A percentile compares a stretch with the other conserved stretches of the same genome.
These are phyloP conservation scores for Ylistrum balloti DNA, from an alignment of 1,140 invertebrate genomes.

Conservation along the genomic window DNA sequence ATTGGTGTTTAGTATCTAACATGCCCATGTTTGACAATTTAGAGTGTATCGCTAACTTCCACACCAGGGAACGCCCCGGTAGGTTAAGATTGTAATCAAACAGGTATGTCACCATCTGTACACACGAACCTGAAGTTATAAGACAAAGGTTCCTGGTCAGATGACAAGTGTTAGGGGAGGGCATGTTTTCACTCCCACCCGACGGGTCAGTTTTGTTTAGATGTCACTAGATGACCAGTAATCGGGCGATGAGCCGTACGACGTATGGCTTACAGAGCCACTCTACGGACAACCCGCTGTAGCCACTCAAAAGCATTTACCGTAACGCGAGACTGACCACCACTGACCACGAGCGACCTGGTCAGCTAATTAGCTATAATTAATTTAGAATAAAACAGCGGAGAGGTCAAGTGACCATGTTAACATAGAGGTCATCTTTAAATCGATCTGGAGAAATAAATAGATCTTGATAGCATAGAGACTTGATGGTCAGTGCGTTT, in stretches of 20 bases:
- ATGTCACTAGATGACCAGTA: conserved; percentile 49
- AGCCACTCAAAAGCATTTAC: conserved; percentile 23
- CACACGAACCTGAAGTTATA: not conserved
- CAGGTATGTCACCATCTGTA: conserved; percentile 30
- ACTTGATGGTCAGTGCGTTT: not conserved
- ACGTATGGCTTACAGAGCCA: too few species aligned
- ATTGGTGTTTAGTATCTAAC: too few species aligned
- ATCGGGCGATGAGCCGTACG: not conserved
- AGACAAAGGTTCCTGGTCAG: not conserved
- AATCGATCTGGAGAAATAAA: not conserved
- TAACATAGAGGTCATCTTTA: not conserved
- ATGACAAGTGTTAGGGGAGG: conserved; percentile 47
- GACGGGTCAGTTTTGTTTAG: conserved; percentile 49
- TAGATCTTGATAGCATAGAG: not conserved
- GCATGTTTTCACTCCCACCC: conserved; percentile 48
- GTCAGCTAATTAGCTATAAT: conserved; percentile 35
- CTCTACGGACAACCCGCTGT: conserved; percentile 9
- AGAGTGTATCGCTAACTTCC: too few species aligned
- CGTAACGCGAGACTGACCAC: not conserved
- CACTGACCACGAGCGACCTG: conserved; percentile 13
- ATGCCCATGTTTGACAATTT: too few species aligned
- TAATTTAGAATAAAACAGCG: conserved; percentile 20
- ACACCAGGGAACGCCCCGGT: not conserved
- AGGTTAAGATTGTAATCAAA: not conserved
- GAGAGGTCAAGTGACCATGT: conserved; percentile 31